phyloP scores from a whole-genome alignment of 2,113 vertebrate genomes.

The Alligator mississippiensis region DNA sequence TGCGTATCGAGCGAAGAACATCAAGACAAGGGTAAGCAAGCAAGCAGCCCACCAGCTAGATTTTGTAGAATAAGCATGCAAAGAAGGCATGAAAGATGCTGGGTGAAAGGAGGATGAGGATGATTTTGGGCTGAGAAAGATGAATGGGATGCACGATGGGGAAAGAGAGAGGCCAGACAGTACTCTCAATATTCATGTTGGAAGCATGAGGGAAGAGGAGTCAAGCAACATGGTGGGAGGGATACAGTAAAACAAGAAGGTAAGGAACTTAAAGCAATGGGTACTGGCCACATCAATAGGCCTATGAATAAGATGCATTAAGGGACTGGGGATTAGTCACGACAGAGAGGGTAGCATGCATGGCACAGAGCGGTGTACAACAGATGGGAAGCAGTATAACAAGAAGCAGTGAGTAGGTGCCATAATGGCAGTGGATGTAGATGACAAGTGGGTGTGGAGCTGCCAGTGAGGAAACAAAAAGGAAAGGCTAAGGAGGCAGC shows the following conservation, averaged over 20 bases:
- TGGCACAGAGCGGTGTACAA: neutral
- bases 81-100: neutral
- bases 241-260: neutral
- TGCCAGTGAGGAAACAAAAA: neutral
- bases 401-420: neutral
- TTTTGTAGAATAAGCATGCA: neutral
- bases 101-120: neutral
- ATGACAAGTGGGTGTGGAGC: neutral
- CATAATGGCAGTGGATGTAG: neutral
- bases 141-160: neutral
- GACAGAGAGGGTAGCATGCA: neutral
- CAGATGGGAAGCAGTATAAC: neutral
- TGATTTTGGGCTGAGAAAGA: neutral
- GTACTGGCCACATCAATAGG: neutral
- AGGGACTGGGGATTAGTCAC: neutral
- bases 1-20: slow-evolving; percentile 68
- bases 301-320: neutral
- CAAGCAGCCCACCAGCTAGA: neutral
- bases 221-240: neutral
- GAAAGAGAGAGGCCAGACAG: neutral
- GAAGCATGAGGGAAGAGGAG: neutral
- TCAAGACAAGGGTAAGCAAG: slow-evolving; percentile 68
- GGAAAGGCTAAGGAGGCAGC: neutral
- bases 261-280: neutral
- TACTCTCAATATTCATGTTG: neutral